Conservation (phyloP, 2,113 vertebrate genomes). For the Eidolon helvum region DNA sequence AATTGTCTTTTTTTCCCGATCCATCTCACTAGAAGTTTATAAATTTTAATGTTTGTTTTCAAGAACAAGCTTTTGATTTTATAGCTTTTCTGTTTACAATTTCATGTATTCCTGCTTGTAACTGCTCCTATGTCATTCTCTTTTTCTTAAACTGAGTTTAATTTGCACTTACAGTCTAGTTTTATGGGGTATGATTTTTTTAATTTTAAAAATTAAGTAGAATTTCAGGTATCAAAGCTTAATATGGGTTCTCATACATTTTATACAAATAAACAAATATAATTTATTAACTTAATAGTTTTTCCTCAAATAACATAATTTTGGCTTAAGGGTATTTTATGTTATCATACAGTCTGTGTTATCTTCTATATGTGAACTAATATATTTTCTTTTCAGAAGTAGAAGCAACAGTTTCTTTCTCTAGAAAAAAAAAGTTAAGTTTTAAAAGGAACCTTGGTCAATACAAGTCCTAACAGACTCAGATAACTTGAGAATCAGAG, state of each 20-base stretch:
- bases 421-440: not conserved
- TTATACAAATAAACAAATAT: not conserved
- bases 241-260: not conserved
- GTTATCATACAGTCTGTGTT: not conserved
- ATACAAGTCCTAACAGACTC: not conserved
- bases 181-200: not conserved
- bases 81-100: not conserved
- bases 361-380: not conserved
- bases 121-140: not conserved
- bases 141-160: not conserved
- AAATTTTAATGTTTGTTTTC: not conserved
- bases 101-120: not conserved
- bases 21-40: not conserved
- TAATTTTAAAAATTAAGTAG: not conserved
- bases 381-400: not conserved
- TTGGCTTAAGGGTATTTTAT: not conserved
- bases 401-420: not conserved
- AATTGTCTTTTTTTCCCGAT: not conserved
- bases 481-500: not conserved
- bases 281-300: not conserved
- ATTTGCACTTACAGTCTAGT: not conserved
- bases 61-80: not conserved
- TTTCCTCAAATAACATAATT: not conserved
- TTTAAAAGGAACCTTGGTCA: not conserved
- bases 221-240: not conserved